A percentile compares a stretch with the other conserved stretches of the same genome.
phyloP scores from a whole-genome alignment of 1,140 invertebrate species.

The Eumeta japonica region DNA sequence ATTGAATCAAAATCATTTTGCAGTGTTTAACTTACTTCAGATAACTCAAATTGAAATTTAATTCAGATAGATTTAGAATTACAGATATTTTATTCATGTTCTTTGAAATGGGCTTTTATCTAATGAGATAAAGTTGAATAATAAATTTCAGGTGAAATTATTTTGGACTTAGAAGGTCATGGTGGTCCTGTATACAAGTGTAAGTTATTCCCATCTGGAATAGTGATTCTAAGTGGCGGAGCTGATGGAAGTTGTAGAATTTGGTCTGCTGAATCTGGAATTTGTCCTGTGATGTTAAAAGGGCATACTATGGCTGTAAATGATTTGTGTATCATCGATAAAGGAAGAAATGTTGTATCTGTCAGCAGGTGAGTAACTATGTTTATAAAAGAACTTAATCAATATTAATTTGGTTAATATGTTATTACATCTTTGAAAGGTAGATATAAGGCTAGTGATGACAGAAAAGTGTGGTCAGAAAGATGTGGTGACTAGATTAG shows the following conservation, averaged over 20 bases:
- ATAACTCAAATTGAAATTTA: no score
- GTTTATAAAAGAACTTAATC: no score
- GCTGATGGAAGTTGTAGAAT: slow-evolving; percentile 70
- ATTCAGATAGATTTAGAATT: no score
- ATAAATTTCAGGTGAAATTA: slow-evolving; percentile 34
- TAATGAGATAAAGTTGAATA: background rate
- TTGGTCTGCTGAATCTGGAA: slow-evolving; percentile 69
- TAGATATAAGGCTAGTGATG: no score
- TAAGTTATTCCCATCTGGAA: slow-evolving; percentile 70
- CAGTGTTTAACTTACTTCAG: no score
- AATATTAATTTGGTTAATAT: no score
- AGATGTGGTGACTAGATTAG: no score
- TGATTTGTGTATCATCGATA: slow-evolving; percentile 69
- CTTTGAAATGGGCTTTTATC: no score
- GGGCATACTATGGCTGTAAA: slow-evolving; percentile 66
- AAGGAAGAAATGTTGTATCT: slow-evolving; percentile 71
- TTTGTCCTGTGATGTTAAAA: slow-evolving; percentile 65
- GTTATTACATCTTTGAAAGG: no score
- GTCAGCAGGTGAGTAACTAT: slow-evolving; percentile 58
- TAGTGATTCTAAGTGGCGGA: slow-evolving; percentile 64
- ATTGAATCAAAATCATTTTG: no score
- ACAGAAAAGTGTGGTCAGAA: no score
- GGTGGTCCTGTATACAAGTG: slow-evolving; percentile 69
- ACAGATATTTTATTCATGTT: no score
- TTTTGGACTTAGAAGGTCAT: slow-evolving; percentile 65